phyloP scores from a whole-genome alignment of 2,888 invertebrate species.

The Sceliomorpha sp. region DNA sequence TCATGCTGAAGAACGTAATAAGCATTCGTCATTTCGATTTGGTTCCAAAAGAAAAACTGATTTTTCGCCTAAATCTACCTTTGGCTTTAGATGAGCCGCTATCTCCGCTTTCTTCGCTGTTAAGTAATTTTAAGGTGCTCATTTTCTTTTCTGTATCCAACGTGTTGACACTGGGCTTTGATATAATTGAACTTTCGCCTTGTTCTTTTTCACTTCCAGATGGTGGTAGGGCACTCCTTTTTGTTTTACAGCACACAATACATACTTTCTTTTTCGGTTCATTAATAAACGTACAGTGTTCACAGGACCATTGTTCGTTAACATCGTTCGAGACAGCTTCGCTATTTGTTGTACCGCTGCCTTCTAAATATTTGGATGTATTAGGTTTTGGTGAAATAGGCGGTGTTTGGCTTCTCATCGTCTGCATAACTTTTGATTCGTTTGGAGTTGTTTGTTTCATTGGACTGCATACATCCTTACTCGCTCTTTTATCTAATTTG shows the following conservation, averaged over 20 bases:
- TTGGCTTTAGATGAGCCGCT: slow-evolving; percentile 81
- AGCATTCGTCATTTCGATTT: slow-evolving; percentile 79
- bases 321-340: slow-evolving; percentile 21
- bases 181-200: slow-evolving; percentile 43
- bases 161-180: slow-evolving; percentile 36
- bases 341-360: background rate
- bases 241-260: slow-evolving; percentile 92
- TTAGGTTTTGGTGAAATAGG: too few species aligned
- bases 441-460: too few species aligned
- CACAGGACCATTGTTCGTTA: slow-evolving; percentile 88
- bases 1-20: too few species aligned
- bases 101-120: slow-evolving; percentile 76
- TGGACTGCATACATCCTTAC: too few species aligned
- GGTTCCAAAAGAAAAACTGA: slow-evolving; percentile 88
- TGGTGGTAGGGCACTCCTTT: slow-evolving; percentile 70
- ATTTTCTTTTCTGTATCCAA: slow-evolving; percentile 61
- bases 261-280: slow-evolving; percentile 90
- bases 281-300: slow-evolving; percentile 94
- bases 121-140: slow-evolving; percentile 62
- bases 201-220: too few species aligned
- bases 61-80: slow-evolving; percentile 88
- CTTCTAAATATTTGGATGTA: background rate
- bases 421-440: too few species aligned
- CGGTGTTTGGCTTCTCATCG: too few species aligned
- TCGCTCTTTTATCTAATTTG: too few species aligned